Evolutionary conservation across 2,113 vertebrate species (phyloP), one percentile per base, ranked within the genome.

Genomic region (Cairina moschata): DNA sequence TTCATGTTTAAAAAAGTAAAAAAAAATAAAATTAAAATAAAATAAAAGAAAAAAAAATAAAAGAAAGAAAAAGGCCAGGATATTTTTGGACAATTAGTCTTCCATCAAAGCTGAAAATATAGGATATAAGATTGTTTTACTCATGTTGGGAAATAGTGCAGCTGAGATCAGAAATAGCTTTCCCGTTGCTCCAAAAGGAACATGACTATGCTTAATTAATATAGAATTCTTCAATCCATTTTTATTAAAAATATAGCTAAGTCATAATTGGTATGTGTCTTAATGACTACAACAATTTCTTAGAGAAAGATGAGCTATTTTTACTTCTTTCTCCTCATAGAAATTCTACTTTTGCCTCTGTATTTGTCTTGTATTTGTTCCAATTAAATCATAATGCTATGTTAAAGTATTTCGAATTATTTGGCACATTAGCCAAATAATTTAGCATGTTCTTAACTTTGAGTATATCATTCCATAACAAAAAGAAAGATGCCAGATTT

Each of bases 191-290:
- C 55, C 26, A 93, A 85, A 86, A 91, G 88, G 34, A 91, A 91
- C 40, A 84, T 60, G 65, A 93, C 72, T 71, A 92, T 94, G 46
- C 59, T 91, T 81, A 95, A 85, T 83, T 80, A 95, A 74, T 23
- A 32, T 66, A 28, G 10, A 88, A 81, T 63, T 78, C 42, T 28
- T 76, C 17, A 74, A 87, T 87, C 72, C 3, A 34, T 60, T 76
- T 85, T 91, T 74, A 66, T 52, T 55, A 55, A 87, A 91, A 46
- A 26, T 77, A 21, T 77, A 72, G 63, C 17, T 65, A 83, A 75
- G 23, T 72, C 26, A 46, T 50, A 93, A 83, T 16, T 3, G 0
- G 32, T 66, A 62, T n/a, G 22, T 88, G 29, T 65, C 46, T 83
- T 90, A 76, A 82, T 42, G 15, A 69, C 46, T 74, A 42, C 21